These are phyloP conservation scores for Notodonta ziczac DNA, from an alignment of 2,888 invertebrate species.

Conservation along the genomic window DNA sequence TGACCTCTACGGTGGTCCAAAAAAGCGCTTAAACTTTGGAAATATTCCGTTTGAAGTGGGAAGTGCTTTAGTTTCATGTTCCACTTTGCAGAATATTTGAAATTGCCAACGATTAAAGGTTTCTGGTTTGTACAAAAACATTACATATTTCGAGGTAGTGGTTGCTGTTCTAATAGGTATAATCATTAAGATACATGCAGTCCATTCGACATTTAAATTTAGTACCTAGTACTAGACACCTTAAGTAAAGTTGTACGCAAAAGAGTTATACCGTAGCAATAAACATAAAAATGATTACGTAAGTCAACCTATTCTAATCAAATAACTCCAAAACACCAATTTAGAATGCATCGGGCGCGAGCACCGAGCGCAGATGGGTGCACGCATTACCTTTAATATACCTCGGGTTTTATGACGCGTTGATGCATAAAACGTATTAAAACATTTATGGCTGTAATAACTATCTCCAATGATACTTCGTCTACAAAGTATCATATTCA, in stretches of 20 bases:
- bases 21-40: constrained; percentile 14
- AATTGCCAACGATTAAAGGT: background rate
- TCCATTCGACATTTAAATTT: too few relatives aligned
- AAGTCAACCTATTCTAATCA: background rate
- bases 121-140: too few relatives aligned
- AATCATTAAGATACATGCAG: too few relatives aligned
- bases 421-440: background rate
- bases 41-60: constrained; percentile 23
- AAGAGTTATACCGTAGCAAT: too few relatives aligned
- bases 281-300: too few relatives aligned
- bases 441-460: too few relatives aligned
- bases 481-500: too few relatives aligned
- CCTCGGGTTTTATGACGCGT: background rate
- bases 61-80: constrained; percentile 11
- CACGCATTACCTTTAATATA: background rate
- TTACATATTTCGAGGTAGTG: too few relatives aligned
- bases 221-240: too few relatives aligned
- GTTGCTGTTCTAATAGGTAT: too few relatives aligned
- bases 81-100: background rate
- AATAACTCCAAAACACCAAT: background rate
- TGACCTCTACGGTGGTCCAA: constrained; percentile 7
- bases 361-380: constrained; percentile 1
- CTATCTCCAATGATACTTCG: too few relatives aligned
- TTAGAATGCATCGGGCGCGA: background rate
- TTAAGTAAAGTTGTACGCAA: too few relatives aligned